Conservation (phyloP, 2,113 vertebrate genomes). For the Corydoras sp. region DNA sequence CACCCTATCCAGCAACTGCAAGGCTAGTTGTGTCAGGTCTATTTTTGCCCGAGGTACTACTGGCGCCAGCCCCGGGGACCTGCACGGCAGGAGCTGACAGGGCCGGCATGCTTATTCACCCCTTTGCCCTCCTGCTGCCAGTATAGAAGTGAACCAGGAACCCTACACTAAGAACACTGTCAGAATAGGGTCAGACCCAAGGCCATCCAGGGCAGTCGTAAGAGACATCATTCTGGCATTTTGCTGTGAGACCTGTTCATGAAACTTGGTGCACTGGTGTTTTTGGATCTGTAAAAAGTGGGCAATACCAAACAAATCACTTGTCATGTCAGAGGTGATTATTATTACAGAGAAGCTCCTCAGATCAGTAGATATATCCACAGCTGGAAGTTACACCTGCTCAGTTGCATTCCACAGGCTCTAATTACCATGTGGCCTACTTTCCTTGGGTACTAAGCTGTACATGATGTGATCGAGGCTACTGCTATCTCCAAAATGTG, state of each 20-base stretch:
- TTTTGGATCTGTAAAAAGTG: not conserved
- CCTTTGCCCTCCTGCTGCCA: conserved; percentile 54
- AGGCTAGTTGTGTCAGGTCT: conserved; percentile 45
- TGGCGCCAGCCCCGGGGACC: conserved; percentile 68
- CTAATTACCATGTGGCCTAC: not conserved
- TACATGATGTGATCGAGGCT: conserved; percentile 8
- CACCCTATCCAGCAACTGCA: conserved; percentile 68
- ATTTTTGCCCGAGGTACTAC: conserved; percentile 63
- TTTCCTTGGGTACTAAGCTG: conserved; percentile 11
- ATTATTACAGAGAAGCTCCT: not conserved
- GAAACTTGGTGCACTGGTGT: not conserved
- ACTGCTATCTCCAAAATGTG: no score
- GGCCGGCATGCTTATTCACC: conserved; percentile 55
- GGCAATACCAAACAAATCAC: not conserved
- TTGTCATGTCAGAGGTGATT: not conserved
- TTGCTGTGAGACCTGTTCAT: conserved; percentile 10
- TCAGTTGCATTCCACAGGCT: not conserved
- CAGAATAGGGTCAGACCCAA: conserved; percentile 24
- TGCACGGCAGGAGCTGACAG: conserved; percentile 50
- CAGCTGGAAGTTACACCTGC: not conserved
- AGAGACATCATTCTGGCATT: conserved; percentile 1
- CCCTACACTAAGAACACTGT: conserved; percentile 55
- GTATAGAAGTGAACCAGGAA: conserved; percentile 48
- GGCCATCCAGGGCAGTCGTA: not conserved
- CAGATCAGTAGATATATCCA: not conserved